Evolutionary conservation across 2,797 vertebrate genomes (phyloP).

Genomic region (Cossypha polioptera): DNA sequence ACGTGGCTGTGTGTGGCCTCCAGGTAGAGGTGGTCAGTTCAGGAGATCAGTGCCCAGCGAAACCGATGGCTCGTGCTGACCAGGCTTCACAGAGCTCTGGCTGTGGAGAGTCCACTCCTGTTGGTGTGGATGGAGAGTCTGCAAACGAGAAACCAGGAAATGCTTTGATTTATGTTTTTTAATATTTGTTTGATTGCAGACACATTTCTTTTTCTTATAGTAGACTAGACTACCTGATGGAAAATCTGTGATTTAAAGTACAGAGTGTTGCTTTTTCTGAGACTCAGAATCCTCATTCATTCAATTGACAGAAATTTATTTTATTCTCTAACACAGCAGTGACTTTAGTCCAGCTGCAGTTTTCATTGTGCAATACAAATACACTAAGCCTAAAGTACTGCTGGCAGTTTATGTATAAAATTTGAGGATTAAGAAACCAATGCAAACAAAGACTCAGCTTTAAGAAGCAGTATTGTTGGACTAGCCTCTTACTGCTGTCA

Average conservation of each 20-base stretch:
- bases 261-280: neutral
- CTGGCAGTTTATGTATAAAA: neutral
- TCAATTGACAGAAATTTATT: neutral
- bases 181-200: neutral
- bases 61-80: rapidly evolving
- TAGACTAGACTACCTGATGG: neutral
- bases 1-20: rapidly evolving
- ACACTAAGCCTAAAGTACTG: neutral
- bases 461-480: neutral
- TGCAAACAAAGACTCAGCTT: neutral
- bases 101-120: neutral
- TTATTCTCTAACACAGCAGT: neutral
- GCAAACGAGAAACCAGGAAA: neutral
- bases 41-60: neutral
- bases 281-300: neutral
- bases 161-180: neutral
- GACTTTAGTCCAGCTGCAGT: neutral
- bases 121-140: neutral
- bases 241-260: neutral
- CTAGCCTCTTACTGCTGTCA: neutral
- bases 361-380: neutral
- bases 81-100: neutral
- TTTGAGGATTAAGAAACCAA: neutral
- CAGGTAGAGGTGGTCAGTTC: neutral
- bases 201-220: neutral